These are phyloP conservation scores for Lamellibrachia columna DNA, from an alignment of 2,888 invertebrate genomes.

Conservation along the genomic window DNA sequence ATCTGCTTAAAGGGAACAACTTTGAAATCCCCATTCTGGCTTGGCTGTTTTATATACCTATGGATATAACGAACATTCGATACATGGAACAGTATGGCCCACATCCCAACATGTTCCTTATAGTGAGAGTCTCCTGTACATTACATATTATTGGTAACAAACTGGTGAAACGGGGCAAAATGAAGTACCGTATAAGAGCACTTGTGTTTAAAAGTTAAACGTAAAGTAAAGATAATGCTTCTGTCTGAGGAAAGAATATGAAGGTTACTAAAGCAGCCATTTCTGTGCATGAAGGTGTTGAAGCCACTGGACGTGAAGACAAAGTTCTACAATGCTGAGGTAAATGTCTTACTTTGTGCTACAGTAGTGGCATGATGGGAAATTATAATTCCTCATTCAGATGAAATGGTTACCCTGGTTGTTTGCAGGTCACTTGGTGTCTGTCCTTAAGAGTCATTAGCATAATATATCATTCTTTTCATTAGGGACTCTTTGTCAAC, in stretches of 20 bases:
- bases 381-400: not conserved
- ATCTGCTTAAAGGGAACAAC: too few species aligned
- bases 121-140: too few species aligned
- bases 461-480: not conserved
- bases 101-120: too few species aligned
- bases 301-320: slow-evolving; percentile 99
- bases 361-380: not conserved
- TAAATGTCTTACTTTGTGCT: slow-evolving; percentile 53
- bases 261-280: not conserved
- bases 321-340: slow-evolving; percentile 94
- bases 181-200: too few species aligned
- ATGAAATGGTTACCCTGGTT: not conserved
- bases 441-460: not conserved
- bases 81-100: too few species aligned
- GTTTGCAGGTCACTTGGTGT: not conserved
- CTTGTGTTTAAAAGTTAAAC: not conserved
- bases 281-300: slow-evolving; percentile 76
- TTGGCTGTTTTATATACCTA: too few species aligned
- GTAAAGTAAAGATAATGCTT: not conserved
- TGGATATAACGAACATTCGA: too few species aligned
- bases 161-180: too few species aligned
- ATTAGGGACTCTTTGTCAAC: not conserved
- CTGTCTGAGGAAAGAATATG: not conserved
- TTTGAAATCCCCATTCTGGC: too few species aligned
- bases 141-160: too few species aligned